Base-by-base conservation (phyloP, 2,888 invertebrate species). In the Euplagia quadripunctaria region DNA sequence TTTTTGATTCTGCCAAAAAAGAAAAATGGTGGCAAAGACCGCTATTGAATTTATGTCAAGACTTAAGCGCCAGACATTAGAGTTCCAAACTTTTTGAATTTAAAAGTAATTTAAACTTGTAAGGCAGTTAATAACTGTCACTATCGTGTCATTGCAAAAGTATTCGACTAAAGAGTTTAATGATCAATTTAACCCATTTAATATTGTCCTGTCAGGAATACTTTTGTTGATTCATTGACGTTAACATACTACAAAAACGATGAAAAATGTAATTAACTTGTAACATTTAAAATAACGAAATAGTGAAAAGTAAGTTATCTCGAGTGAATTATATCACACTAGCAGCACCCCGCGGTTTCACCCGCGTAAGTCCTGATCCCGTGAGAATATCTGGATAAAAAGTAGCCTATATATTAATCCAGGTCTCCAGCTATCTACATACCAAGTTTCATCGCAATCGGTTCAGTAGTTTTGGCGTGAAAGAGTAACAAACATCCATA, bases 41-140 rank as follows among this genome's bases (percentile, higher is more conserved):
- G 61, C 14, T 12, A 76, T 75, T 41, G 68, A 79, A 81, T 81
- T 76, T 72, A 70, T 76, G 74, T 41, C 67, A 78, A n/a, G 51
- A 20, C 73, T 68, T 68, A 71, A 72, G 51, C 74, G 74, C 73
- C 79, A 52, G 58, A 70, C 71, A 71, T 49, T 64, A 80, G 68
- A 58, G 67, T 73, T 65, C 42, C n/a, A 14, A 85, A 83, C 72
- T 77, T 70, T 64, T 69, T 76, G 61, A 78, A 78, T 79, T 83
- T 81, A 74, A 78, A 83, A 85, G 83, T 79, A 85, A 85, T 83
- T 83, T 78, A 82, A 69, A 85, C 55, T 85, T 81, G 20, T 55
- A 63, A 70, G 73, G 70, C 76, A 66, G 65, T 79, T 83, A 76
- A 81, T 78, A 85, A 65, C 81, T 83, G 81, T 76, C 79, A 75